A percentile compares a stretch with the other conserved stretches of the same genome.
These are phyloP conservation scores for Agrilus biguttatus DNA, from an alignment of 2,888 invertebrate genomes.

Conservation along the genomic window DNA sequence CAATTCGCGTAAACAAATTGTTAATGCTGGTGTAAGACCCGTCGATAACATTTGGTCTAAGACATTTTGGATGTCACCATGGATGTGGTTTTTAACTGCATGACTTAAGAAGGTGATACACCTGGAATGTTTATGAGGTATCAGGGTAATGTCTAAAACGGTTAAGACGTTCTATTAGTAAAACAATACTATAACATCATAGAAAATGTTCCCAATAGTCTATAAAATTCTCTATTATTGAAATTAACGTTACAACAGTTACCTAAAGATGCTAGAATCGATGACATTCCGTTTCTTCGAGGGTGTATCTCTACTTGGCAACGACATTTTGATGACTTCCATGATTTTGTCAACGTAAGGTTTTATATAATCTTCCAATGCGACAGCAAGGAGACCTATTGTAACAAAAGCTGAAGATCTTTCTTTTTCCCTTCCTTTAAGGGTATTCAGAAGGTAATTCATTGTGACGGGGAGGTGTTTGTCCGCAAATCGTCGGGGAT, in stretches of 20 bases:
- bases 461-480: slow-evolving; percentile 63
- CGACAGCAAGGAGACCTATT: slow-evolving; percentile 79
- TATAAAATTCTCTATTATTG: too few relatives aligned
- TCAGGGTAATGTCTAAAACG: too few relatives aligned
- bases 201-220: too few relatives aligned
- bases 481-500: slow-evolving; percentile 63
- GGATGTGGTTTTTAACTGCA: slow-evolving; percentile 64
- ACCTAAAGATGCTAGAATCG: slow-evolving; percentile 71
- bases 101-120: slow-evolving; percentile 85
- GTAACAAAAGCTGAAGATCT: slow-evolving; percentile 79
- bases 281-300: slow-evolving; percentile 59
- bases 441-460: slow-evolving; percentile 57
- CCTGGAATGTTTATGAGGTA: slow-evolving; percentile 28
- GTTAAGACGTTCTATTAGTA: too few relatives aligned
- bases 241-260: too few relatives aligned
- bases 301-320: slow-evolving; percentile 60
- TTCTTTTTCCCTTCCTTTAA: slow-evolving; percentile 74
- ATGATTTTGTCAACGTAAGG: slow-evolving; percentile 71
- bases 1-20: slow-evolving; percentile 80
- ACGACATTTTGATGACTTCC: slow-evolving; percentile 36
- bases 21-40: slow-evolving; percentile 79
- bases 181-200: too few relatives aligned
- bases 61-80: slow-evolving; percentile 65
- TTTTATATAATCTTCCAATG: slow-evolving; percentile 69
- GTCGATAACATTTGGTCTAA: slow-evolving; percentile 87